Evolutionary conservation across 1,140 invertebrate genomes (phyloP).

Genomic region (Ganaspis sp.): DNA sequence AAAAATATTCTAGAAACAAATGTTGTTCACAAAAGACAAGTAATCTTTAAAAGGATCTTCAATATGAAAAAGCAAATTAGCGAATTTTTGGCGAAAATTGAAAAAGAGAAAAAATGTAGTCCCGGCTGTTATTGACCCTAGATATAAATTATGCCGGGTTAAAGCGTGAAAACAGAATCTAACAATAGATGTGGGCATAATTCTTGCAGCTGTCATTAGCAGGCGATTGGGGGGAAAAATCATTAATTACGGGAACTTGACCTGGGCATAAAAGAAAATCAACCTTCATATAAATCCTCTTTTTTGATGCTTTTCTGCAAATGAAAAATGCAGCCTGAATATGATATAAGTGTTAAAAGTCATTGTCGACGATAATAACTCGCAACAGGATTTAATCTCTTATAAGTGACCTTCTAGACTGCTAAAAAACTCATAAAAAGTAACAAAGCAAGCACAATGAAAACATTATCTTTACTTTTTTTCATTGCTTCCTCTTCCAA

Average conservation of each 20-base stretch:
- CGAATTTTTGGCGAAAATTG: background rate
- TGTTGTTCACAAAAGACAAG: too few relatives aligned
- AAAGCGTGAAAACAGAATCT: conserved; percentile 2
- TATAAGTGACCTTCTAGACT: background rate
- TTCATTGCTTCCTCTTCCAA: too few relatives aligned
- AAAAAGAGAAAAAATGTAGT: too few relatives aligned
- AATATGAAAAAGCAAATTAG: too few relatives aligned
- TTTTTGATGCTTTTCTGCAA: conserved; percentile 9
- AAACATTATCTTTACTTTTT: too few relatives aligned
- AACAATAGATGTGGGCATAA: conserved; percentile 15
- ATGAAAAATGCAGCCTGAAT: background rate
- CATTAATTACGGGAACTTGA: conserved; percentile 21
- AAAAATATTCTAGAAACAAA: too few relatives aligned
- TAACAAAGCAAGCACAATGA: too few relatives aligned
- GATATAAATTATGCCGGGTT: background rate
- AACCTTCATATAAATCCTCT: conserved; percentile 1
- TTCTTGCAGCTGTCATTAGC: conserved; percentile 26
- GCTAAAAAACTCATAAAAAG: background rate
- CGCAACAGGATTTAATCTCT: background rate
- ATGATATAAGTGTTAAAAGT: background rate
- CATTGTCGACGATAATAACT: background rate
- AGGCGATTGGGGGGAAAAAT: background rate
- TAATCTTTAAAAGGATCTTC: too few relatives aligned
- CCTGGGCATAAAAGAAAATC: background rate
- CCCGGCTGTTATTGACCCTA: background rate